A percentile compares a stretch with the other conserved stretches of the same genome.
Conservation (phyloP, 1,140 invertebrate species). For the Bombus confusus region DNA sequence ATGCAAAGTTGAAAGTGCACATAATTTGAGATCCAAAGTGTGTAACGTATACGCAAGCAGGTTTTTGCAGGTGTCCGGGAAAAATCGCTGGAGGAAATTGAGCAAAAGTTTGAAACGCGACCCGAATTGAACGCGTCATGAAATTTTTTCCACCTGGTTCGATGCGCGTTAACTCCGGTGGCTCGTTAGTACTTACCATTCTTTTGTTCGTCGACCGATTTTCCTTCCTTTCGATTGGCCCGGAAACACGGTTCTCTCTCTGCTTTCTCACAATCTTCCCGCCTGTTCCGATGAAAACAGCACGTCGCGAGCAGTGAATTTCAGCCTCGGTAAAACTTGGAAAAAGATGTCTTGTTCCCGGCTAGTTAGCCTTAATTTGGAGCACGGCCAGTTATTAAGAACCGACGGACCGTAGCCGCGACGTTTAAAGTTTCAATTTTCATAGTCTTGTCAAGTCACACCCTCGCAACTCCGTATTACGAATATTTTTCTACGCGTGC, state of each 20-base stretch:
- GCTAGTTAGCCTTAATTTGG: conserved; percentile 72
- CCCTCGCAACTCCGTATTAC: background rate
- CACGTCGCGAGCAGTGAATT: conserved; percentile 31
- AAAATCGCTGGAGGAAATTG: background rate
- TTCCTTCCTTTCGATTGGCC: background rate
- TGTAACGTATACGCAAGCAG: background rate
- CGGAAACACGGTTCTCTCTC: conserved; percentile 5
- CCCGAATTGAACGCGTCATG: background rate
- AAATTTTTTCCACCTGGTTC: background rate
- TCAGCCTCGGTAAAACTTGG: conserved; percentile 42
- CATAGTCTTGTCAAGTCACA: conserved; percentile 44
- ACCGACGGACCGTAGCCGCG: conserved; percentile 18
- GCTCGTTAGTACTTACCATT: conserved; percentile 30
- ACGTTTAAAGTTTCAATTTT: conserved; percentile 66
- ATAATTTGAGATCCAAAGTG: background rate
- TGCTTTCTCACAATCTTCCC: background rate
- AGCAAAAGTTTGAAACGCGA: conserved; percentile 6
- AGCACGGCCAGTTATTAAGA: conserved; percentile 71
- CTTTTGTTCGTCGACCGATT: conserved; percentile 3
- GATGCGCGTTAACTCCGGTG: background rate
- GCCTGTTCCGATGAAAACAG: background rate
- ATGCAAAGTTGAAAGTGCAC: background rate
- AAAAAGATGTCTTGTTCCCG: conserved; percentile 48
- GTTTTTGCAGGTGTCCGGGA: background rate
- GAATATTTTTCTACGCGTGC: background rate